These are phyloP conservation scores for Paraescarpia echinospica DNA, from an alignment of 1,140 invertebrate species.

Conservation along the genomic window DNA sequence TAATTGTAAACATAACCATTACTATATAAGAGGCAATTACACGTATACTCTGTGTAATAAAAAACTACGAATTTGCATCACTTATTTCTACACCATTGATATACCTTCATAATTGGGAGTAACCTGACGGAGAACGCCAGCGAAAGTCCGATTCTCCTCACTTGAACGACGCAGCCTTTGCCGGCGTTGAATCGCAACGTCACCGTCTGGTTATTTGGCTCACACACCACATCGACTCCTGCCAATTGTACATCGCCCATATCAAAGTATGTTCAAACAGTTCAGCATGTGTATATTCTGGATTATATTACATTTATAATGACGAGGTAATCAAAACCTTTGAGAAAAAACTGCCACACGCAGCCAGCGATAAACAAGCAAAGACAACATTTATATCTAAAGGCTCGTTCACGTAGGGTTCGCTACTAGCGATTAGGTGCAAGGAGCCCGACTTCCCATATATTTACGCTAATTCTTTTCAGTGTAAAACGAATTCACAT, in stretches of 20 bases:
- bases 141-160: not conserved
- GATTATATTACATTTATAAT: not conserved
- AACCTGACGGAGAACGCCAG: not conserved
- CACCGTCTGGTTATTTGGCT: not conserved
- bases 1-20: not conserved
- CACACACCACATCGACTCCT: not conserved
- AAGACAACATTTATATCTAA: too few relatives aligned
- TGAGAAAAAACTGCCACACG: too few relatives aligned
- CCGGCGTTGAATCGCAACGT: not conserved
- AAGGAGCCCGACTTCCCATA: too few relatives aligned
- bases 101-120: not conserved
- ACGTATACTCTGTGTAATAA: not conserved
- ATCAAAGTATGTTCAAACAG: not conserved
- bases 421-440: too few relatives aligned
- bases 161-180: not conserved
- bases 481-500: too few relatives aligned
- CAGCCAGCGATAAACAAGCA: too few relatives aligned
- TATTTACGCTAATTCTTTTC: too few relatives aligned
- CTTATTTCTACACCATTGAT: not conserved
- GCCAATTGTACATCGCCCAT: not conserved
- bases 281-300: not conserved
- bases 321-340: too few relatives aligned
- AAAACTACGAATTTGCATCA: not conserved
- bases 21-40: not conserved
- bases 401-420: too few relatives aligned